phyloP scores from a whole-genome alignment of 2,797 vertebrate species.

The Champsocephalus gunnari region DNA sequence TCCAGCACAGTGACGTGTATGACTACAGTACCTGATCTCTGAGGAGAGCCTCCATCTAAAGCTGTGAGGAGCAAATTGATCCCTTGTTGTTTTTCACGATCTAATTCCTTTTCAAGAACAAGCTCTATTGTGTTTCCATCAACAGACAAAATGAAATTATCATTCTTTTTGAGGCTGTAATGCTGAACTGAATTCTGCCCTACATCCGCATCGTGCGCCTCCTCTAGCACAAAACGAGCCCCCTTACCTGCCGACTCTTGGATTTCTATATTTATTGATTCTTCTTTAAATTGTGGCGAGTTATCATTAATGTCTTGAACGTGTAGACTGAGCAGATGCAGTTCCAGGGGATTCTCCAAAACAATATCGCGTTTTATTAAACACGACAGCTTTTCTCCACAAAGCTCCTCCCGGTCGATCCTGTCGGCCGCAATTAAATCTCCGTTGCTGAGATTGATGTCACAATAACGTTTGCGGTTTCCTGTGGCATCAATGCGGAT shows the following conservation, averaged over 20 bases:
- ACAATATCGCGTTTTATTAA: constrained; percentile 67
- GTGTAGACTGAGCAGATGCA: constrained; percentile 61
- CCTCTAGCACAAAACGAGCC: too few species aligned
- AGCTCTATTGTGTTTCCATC: constrained; percentile 30
- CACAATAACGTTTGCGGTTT: constrained; percentile 49
- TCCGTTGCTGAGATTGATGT: constrained; percentile 61
- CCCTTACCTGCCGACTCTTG: constrained; percentile 43
- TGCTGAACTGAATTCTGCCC: too few species aligned
- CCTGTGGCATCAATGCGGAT: constrained; percentile 23
- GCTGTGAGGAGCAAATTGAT: constrained; percentile 53
- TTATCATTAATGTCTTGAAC: constrained; percentile 81
- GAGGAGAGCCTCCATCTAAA: constrained; percentile 54
- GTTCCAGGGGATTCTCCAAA: constrained; percentile 73
- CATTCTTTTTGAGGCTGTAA: too few species aligned
- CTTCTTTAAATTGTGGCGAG: constrained; percentile 45
- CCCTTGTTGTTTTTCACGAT: too few species aligned
- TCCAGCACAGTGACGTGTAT: too few species aligned
- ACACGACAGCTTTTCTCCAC: constrained; percentile 71
- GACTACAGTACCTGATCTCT: too few species aligned
- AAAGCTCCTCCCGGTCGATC: constrained; percentile 80
- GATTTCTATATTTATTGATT: constrained; percentile 53
- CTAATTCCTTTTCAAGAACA: too few species aligned
- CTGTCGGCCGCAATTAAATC: constrained; percentile 66
- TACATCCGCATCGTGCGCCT: too few species aligned
- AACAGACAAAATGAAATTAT: too few species aligned